Evolutionary conservation across 2,113 vertebrate species (phyloP), one percentile per base, ranked within the genome.

Genomic region (Lophochroa leadbeateri): DNA sequence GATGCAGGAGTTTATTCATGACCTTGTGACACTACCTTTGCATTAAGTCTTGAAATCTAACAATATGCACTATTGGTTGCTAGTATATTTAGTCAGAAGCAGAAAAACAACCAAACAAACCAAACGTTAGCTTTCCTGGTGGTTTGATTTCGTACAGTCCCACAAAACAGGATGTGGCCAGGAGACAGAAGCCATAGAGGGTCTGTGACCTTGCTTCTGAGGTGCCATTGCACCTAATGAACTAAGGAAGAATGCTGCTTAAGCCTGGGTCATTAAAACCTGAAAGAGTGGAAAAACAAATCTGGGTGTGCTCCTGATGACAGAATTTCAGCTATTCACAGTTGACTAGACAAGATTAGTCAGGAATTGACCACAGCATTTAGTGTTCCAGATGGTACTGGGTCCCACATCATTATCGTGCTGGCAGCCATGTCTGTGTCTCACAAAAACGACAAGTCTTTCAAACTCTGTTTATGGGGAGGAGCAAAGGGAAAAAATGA

Each of bases 161-260:
- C 16, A 61, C 13, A 12, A 37, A 64, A 63, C 17, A 82, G 63
- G 19, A 33, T 50, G 3, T 85, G 23, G 2, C 2, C 24, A 46
- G 17, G 33, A 47, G 11, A 39, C 10, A 60, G 33, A 58, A 72
- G 5, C 20, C 17, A 47, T 37, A 29, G 4, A 41, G 28, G 28
- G 2, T 4, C 21, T 71, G 7, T 55, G 47, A 50, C 55, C 15
- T 96, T 92, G 15, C 17, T 84, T 41, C n/a, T 61, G n/a, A 75
- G 68, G 16, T 58, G 5, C 5, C 11, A 33, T 31, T 82, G 11
- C 13, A n/a, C 15, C 12, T 61, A 41, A 41, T 0, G 1, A 75
- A 8, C 19, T 57, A 67, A 61, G 0, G 2, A 64, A 43, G 21
- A 25, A 72, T 4, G 1, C 20, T 77, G 33, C 27, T 88, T 6